Conservation (phyloP, 2,888 invertebrate species). For the Machimus atricapillus region DNA sequence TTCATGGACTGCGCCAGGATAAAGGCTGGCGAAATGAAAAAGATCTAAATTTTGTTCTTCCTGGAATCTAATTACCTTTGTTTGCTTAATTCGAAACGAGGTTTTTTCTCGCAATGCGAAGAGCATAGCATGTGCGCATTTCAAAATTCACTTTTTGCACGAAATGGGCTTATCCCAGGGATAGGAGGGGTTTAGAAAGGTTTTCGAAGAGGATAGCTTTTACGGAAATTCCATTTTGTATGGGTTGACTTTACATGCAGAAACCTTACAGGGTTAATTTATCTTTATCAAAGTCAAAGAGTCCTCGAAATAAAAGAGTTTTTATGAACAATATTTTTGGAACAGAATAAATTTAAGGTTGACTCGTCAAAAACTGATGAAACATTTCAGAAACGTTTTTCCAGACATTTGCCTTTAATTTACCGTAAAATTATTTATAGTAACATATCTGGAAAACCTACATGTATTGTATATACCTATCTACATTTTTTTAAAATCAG, state of each 20-base stretch:
- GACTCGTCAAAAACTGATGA: no score
- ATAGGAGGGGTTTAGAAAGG: not conserved
- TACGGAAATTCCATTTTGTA: not conserved
- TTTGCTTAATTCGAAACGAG: not conserved
- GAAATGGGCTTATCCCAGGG: not conserved
- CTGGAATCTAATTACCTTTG: not conserved
- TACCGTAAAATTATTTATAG: no score
- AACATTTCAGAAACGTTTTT: no score
- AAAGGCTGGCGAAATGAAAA: not conserved
- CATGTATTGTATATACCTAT: no score
- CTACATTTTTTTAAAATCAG: no score
- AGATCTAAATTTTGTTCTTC: not conserved
- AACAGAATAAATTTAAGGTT: not conserved
- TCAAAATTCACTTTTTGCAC: not conserved
- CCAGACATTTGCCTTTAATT: no score
- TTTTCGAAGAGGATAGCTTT: not conserved
- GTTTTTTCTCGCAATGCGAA: not conserved
- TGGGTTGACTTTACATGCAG: not conserved
- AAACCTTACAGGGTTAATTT: not conserved
- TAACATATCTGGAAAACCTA: no score
- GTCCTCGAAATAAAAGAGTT: not conserved
- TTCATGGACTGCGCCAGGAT: not conserved
- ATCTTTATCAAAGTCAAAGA: not conserved
- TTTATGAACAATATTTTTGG: not conserved
- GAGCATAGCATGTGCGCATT: not conserved